A percentile compares a stretch with the other conserved stretches of the same genome.
These are phyloP conservation scores for Xerus inauris DNA, from an alignment of 2,113 vertebrate genomes.

Conservation along the genomic window DNA sequence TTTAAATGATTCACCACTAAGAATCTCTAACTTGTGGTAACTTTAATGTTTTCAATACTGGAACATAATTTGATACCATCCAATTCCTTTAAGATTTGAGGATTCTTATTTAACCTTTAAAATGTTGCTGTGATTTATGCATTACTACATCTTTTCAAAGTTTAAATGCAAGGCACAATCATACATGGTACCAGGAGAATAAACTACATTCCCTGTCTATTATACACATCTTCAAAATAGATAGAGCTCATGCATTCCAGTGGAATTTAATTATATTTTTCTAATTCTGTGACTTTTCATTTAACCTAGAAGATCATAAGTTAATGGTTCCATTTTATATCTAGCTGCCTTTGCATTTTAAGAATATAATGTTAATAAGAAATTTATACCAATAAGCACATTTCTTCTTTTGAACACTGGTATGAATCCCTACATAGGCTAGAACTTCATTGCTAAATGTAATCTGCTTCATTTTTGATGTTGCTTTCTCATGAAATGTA, in stretches of 20 bases:
- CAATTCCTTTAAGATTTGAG: conserved; percentile 40
- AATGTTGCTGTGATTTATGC: conserved; percentile 47
- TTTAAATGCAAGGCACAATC: conserved; percentile 61
- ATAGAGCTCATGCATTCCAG: neutral
- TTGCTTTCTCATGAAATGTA: neutral
- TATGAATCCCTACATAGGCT: neutral
- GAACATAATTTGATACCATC: neutral
- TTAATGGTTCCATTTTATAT: conserved; percentile 6
- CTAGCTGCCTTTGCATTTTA: conserved; percentile 45
- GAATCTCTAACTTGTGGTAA: neutral
- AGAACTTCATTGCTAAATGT: neutral
- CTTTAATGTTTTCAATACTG: neutral
- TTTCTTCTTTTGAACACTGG: neutral
- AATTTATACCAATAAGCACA: neutral
- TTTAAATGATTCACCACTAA: neutral
- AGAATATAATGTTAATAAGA: neutral
- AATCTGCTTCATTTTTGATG: neutral
- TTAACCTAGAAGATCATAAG: conserved; percentile 45
- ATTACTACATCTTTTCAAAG: conserved; percentile 64
- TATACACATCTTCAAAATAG: neutral
- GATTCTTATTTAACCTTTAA: conserved; percentile 68
- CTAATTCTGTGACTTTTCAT: conserved; percentile 35
- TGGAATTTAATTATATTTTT: conserved; percentile 59
- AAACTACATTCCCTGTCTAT: neutral
- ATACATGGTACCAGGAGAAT: neutral